phyloP scores from a whole-genome alignment of 2,113 vertebrate genomes.

The Todiramphus chloris region DNA sequence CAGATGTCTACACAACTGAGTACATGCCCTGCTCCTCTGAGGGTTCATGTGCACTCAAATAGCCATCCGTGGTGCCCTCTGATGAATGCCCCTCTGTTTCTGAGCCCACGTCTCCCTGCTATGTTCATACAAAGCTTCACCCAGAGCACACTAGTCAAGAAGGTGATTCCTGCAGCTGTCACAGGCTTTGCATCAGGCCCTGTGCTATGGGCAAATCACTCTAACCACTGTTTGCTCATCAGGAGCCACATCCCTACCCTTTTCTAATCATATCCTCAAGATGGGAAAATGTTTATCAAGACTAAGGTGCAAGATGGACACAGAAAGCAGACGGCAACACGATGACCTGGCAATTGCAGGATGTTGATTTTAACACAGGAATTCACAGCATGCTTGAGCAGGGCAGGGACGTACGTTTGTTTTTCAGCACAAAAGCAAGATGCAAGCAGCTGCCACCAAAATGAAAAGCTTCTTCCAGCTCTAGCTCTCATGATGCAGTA shows the following conservation, averaged over 20 bases:
- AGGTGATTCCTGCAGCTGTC: neutral
- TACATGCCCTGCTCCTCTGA: neutral
- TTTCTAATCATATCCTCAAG: neutral
- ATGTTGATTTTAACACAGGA: neutral
- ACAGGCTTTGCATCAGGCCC: neutral
- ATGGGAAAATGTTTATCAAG: neutral
- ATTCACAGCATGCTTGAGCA: neutral
- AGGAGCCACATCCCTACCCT: neutral
- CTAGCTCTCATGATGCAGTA: neutral
- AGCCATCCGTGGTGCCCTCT: neutral
- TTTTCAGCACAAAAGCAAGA: neutral
- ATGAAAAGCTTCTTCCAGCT: neutral
- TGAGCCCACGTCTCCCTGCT: neutral
- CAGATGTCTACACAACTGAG: neutral
- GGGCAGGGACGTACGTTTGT: neutral
- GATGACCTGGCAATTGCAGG: neutral
- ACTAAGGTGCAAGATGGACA: neutral
- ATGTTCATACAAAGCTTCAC: neutral
- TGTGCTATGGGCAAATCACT: neutral
- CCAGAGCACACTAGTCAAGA: neutral
- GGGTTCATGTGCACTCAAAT: neutral
- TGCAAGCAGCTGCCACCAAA: neutral
- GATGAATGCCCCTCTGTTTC: fast-evolving
- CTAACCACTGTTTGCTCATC: neutral
- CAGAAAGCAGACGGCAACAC: neutral